phyloP scores from a whole-genome alignment of 1,140 invertebrate genomes.

The Ceratina australensis region DNA sequence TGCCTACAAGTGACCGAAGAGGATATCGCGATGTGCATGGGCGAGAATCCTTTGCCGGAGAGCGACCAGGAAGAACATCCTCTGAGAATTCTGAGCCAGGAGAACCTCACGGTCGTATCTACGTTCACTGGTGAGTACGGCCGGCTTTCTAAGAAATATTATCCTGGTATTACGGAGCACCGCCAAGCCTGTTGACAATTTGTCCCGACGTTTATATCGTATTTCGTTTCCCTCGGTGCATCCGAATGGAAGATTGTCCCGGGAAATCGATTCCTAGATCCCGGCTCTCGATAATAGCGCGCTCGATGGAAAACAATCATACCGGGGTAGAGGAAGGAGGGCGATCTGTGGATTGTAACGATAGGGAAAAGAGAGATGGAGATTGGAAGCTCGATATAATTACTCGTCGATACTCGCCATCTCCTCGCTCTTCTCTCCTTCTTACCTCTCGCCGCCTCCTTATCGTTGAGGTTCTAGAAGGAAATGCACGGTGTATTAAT shows the following conservation, averaged over 20 bases:
- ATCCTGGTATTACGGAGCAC: no score
- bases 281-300: slow-evolving; percentile 30
- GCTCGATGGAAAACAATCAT: slow-evolving; percentile 48
- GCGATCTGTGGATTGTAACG: background rate
- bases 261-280: slow-evolving; percentile 30
- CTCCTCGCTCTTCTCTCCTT: slow-evolving; percentile 11
- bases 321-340: slow-evolving; percentile 6
- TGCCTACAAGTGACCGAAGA: slow-evolving; percentile 94
- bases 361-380: background rate
- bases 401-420: slow-evolving; percentile 50
- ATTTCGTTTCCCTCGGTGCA: background rate
- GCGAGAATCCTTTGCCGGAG: slow-evolving; percentile 87
- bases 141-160: background rate
- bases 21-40: slow-evolving; percentile 93
- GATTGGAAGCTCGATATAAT: slow-evolving; percentile 45
- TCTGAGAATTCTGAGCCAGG: slow-evolving; percentile 91
- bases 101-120: slow-evolving; percentile 93
- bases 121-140: slow-evolving; percentile 85
- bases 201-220: background rate
- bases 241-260: slow-evolving; percentile 37
- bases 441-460: slow-evolving; percentile 17
- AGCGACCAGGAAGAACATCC: slow-evolving; percentile 90
- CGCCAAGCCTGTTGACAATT: background rate
- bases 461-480: slow-evolving; percentile 1
- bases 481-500: slow-evolving; percentile 36